A percentile compares a stretch with the other conserved stretches of the same genome.
phyloP scores from a whole-genome alignment of 2,888 invertebrate species.

The Gortyna flavago region DNA sequence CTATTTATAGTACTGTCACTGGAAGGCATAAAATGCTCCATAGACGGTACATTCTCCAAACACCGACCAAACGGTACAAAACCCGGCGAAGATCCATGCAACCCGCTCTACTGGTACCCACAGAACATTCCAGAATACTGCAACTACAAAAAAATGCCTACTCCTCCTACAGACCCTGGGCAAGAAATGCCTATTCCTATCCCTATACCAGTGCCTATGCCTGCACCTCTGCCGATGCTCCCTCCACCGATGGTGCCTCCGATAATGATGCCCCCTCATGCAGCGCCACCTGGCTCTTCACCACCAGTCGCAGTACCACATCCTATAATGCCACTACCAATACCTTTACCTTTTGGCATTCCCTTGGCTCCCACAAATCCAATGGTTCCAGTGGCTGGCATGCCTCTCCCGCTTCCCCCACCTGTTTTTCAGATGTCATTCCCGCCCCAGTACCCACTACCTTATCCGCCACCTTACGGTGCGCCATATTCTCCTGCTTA shows the following conservation, averaged over 20 bases:
- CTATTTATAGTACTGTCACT: constrained; percentile 56
- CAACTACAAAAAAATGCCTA: constrained; percentile 44
- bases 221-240: constrained; percentile 45
- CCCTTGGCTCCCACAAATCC: constrained; percentile 68
- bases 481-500: background rate
- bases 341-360: constrained; percentile 67
- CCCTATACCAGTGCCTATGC: constrained; percentile 57
- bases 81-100: constrained; percentile 77
- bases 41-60: constrained; percentile 67
- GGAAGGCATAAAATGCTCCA: constrained; percentile 66
- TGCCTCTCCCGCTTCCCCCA: constrained; percentile 30
- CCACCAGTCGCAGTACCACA: constrained; percentile 44
- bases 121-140: constrained; percentile 71
- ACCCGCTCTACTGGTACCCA: constrained; percentile 84
- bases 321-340: constrained; percentile 51
- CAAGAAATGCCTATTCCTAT: constrained; percentile 58
- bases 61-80: constrained; percentile 22
- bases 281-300: constrained; percentile 30
- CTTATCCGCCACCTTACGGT: constrained; percentile 2
- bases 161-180: constrained; percentile 26
- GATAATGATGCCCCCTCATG: constrained; percentile 38
- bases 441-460: background rate
- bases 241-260: constrained; percentile 49
- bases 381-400: constrained; percentile 64
- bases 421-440: constrained; percentile 14